Percentiles rank a stretch among this genome's conserved stretches.
These are phyloP conservation scores for Hypercompe scribonia DNA, from an alignment of 2,888 invertebrate genomes.

Conservation along the genomic window DNA sequence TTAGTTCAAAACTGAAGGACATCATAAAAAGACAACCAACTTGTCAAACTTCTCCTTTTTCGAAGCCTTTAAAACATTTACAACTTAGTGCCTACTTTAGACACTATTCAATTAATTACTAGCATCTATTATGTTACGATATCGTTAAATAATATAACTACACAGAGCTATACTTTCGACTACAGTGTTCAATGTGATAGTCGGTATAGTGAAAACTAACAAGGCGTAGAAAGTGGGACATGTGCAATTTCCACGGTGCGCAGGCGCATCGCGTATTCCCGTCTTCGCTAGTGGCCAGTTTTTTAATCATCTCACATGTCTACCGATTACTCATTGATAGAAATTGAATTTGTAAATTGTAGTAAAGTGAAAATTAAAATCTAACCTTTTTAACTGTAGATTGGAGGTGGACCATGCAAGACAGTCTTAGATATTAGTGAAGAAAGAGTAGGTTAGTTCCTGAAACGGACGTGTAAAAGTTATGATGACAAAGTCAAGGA, in stretches of 20 bases:
- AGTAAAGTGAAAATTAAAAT: not conserved
- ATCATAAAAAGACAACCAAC: too few relatives aligned
- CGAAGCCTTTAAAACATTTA: too few relatives aligned
- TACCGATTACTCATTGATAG: not conserved
- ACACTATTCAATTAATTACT: not conserved
- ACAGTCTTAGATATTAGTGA: too few relatives aligned
- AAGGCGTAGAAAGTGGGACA: constrained; percentile 50
- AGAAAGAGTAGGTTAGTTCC: too few relatives aligned
- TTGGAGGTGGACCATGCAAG: too few relatives aligned
- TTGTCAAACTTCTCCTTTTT: too few relatives aligned
- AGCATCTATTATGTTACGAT: not conserved
- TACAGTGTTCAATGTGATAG: constrained; percentile 29
- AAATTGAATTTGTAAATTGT: not conserved
- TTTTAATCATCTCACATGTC: not conserved
- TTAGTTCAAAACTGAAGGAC: too few relatives aligned
- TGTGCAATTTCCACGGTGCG: constrained; percentile 18
- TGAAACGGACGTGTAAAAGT: too few relatives aligned
- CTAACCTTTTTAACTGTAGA: not conserved
- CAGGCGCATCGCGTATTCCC: not conserved
- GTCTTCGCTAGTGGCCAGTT: not conserved
- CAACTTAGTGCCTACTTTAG: too few relatives aligned
- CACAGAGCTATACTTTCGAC: not conserved
- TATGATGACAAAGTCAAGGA: too few relatives aligned
- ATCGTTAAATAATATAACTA: not conserved
- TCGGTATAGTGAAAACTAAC: constrained; percentile 48